These are phyloP conservation scores for Grapholita molesta DNA, from an alignment of 1,140 invertebrate genomes.

Conservation along the genomic window DNA sequence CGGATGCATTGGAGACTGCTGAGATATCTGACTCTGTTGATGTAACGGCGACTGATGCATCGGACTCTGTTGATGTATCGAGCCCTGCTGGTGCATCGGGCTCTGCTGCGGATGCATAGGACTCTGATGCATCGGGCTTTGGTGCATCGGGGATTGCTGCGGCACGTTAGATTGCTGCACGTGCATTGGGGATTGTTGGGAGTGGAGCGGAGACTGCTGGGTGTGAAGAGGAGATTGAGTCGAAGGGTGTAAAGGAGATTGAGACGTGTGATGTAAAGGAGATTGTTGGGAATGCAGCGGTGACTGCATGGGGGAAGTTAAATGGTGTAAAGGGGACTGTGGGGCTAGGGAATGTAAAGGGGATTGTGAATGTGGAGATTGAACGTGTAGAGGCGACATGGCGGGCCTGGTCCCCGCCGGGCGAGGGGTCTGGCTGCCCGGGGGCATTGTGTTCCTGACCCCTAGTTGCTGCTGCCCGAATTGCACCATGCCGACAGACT, in stretches of 20 bases:
- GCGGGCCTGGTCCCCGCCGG: conserved; percentile 48
- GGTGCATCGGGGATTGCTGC: conserved; percentile 62
- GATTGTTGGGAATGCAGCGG: conserved; percentile 78
- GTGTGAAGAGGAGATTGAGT: conserved; percentile 72
- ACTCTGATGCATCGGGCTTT: conserved; percentile 62
- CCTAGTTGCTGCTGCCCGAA: conserved; percentile 67
- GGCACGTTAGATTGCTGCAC: conserved; percentile 57
- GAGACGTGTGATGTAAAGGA: conserved; percentile 75
- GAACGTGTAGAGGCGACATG: conserved; percentile 65
- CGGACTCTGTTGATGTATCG: conserved; percentile 28
- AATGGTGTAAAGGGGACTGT: conserved; percentile 77
- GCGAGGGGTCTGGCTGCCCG: conserved; percentile 62
- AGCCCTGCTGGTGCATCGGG: conserved; percentile 38
- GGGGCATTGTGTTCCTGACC: conserved; percentile 61
- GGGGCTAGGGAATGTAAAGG: conserved; percentile 68
- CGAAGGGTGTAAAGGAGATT: conserved; percentile 75
- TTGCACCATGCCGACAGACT: conserved; percentile 54
- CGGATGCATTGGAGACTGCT: conserved; percentile 45
- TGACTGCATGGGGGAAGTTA: conserved; percentile 78
- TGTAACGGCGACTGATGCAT: conserved; percentile 52
- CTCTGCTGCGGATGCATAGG: conserved; percentile 62
- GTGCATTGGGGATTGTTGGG: conserved; percentile 69
- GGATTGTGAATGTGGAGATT: conserved; percentile 78
- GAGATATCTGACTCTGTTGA: conserved; percentile 45
- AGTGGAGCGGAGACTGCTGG: conserved; percentile 71